Conservation (phyloP, 2,888 invertebrate species). For the Diachrysia chrysitis region DNA sequence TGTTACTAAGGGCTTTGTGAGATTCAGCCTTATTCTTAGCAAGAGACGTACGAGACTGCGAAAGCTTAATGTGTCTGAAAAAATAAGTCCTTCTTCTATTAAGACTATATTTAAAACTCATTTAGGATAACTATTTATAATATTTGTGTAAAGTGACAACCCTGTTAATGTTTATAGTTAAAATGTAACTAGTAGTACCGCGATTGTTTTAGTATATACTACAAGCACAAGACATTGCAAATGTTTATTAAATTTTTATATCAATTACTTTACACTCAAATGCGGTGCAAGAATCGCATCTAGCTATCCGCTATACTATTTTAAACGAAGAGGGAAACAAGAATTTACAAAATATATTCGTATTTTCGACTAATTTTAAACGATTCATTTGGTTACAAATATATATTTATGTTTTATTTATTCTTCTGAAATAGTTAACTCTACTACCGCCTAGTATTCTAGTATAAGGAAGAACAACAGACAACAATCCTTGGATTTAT, state of each 20-base stretch:
- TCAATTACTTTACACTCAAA: not conserved
- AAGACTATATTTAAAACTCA: not conserved
- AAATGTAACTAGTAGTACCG: not conserved
- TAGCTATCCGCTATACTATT: not conserved
- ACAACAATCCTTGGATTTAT: not conserved
- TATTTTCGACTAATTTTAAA: not conserved
- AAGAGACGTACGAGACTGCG: not conserved
- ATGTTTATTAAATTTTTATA: not conserved
- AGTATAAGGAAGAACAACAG: not conserved
- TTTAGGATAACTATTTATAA: not conserved
- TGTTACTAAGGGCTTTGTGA: not conserved
- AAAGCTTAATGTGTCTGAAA: not conserved
- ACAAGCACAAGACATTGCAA: not conserved
- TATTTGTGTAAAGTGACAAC: constrained; percentile 4
- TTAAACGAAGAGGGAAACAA: not conserved
- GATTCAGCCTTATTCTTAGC: not conserved
- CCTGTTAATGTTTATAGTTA: constrained; percentile 4
- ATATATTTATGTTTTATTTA: not conserved
- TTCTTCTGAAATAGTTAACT: not conserved
- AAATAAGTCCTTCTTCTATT: not conserved
- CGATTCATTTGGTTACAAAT: not conserved
- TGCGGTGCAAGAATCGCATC: not conserved
- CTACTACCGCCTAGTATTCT: not conserved
- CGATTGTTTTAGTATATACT: not conserved
- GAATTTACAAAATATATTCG: not conserved